A percentile compares a stretch with the other conserved stretches of the same genome.
These are phyloP conservation scores for Xanthia icteritia DNA, from an alignment of 2,888 invertebrate genomes.

Conservation along the genomic window DNA sequence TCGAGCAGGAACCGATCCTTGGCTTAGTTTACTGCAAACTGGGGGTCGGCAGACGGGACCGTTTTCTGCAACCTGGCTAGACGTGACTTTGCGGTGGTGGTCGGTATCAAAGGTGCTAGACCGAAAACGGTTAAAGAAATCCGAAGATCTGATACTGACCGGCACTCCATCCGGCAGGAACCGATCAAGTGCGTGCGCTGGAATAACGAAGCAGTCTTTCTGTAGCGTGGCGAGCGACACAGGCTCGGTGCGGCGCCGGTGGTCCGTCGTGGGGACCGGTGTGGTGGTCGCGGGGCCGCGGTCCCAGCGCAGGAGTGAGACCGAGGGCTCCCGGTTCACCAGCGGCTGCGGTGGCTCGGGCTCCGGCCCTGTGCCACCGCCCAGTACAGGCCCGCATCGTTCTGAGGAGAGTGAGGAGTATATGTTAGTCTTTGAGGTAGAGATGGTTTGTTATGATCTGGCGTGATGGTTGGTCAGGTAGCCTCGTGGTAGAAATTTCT, in stretches of 20 bases:
- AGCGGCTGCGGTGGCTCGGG: constrained; percentile 93
- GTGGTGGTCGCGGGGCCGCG: constrained; percentile 82
- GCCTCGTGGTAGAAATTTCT: not conserved
- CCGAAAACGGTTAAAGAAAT: not conserved
- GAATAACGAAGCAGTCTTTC: constrained; percentile 98
- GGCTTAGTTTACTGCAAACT: not conserved
- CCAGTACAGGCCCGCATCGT: constrained; percentile 93
- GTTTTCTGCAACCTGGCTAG: not conserved
- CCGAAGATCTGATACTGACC: constrained; percentile 84
- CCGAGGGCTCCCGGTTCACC: constrained; percentile 92
- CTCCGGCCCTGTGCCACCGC: constrained; percentile 91
- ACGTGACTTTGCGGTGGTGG: not conserved
- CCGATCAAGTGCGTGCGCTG: constrained; percentile 96
- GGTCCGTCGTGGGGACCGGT: constrained; percentile 78
- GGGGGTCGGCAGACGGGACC: too few species aligned
- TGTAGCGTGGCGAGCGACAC: constrained; percentile 95
- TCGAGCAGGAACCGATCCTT: constrained; percentile 95
- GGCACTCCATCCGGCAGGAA: constrained; percentile 97
- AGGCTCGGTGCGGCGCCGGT: constrained; percentile 91
- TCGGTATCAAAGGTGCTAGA: not conserved
- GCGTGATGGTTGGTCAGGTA: not conserved
- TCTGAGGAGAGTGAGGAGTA: constrained; percentile 85
- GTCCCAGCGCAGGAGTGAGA: constrained; percentile 90
- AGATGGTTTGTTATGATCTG: not conserved
- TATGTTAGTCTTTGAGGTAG: constrained; percentile 16